These are phyloP conservation scores for Pithys albifrons DNA, from an alignment of 2,113 vertebrate genomes.

Conservation along the genomic window DNA sequence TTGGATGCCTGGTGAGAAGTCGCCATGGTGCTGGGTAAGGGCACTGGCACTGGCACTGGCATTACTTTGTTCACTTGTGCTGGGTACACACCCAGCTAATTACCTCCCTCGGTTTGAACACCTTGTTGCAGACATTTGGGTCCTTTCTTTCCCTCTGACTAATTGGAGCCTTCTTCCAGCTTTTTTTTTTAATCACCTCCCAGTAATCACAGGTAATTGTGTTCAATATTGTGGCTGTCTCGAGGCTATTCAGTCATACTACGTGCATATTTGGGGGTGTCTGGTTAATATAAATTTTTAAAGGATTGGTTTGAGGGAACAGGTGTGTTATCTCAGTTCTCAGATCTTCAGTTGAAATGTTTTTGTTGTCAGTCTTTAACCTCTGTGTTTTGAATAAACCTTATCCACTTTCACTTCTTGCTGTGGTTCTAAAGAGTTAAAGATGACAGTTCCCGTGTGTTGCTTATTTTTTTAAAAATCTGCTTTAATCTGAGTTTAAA, in stretches of 20 bases:
- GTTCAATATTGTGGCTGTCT: not conserved
- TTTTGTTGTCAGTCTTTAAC: not conserved
- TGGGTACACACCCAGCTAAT: slow-evolving; percentile 7
- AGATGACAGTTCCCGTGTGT: not conserved
- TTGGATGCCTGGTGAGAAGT: not conserved
- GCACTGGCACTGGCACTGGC: fast-evolving
- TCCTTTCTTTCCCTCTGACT: slow-evolving; percentile 3
- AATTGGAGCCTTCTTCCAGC: slow-evolving; percentile 25
- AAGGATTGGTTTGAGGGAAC: not conserved
- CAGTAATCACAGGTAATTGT: not conserved
- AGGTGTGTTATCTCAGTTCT: not conserved
- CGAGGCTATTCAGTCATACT: not conserved
- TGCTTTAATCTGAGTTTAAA: slow-evolving; percentile 15
- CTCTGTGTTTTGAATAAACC: not conserved
- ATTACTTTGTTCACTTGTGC: not conserved
- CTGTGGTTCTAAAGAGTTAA: slow-evolving; percentile 11
- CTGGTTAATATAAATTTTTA: not conserved
- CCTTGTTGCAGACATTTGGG: not conserved
- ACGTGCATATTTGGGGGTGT: not conserved
- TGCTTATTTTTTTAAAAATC: not conserved
- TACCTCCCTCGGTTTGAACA: not conserved
- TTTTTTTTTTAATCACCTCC: not conserved
- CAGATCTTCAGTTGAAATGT: not conserved
- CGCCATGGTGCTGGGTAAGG: fast-evolving
- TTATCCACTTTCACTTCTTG: not conserved